A percentile compares a stretch with the other conserved stretches of the same genome.
phyloP scores from a whole-genome alignment of 2,797 vertebrate species.

The Prionace glauca region DNA sequence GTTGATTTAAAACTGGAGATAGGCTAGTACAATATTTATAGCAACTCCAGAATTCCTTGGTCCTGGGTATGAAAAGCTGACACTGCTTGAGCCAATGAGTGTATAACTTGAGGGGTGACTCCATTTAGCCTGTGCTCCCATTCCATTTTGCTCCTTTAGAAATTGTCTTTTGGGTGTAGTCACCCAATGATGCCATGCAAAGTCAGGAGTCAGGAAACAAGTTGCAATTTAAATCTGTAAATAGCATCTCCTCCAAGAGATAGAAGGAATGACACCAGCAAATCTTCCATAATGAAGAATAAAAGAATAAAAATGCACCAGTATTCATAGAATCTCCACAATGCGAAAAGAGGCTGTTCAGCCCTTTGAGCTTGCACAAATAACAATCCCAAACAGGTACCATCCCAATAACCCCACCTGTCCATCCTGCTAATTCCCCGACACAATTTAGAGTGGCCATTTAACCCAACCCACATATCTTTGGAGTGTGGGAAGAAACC shows the following conservation, averaged over 20 bases:
- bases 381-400: too few relatives aligned
- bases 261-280: background rate
- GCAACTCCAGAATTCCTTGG: background rate
- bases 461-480: too few relatives aligned
- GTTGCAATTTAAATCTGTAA: background rate
- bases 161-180: background rate
- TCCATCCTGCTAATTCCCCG: too few relatives aligned
- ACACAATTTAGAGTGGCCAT: too few relatives aligned
- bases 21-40: background rate
- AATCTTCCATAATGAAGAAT: background rate
- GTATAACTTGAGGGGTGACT: background rate
- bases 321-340: too few relatives aligned
- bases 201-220: too few relatives aligned
- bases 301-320: background rate
- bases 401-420: too few relatives aligned
- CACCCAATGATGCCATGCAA: background rate
- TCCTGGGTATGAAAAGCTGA: background rate
- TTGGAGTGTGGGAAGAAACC: too few relatives aligned
- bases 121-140: background rate
- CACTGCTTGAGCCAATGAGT: background rate
- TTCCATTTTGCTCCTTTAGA: background rate
- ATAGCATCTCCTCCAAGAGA: background rate
- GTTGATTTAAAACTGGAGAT: background rate
- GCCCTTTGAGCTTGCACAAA: too few relatives aligned
- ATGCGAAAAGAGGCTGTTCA: too few relatives aligned